phyloP scores from a whole-genome alignment of 2,113 vertebrate species.

The Stigmatopora nigra region DNA sequence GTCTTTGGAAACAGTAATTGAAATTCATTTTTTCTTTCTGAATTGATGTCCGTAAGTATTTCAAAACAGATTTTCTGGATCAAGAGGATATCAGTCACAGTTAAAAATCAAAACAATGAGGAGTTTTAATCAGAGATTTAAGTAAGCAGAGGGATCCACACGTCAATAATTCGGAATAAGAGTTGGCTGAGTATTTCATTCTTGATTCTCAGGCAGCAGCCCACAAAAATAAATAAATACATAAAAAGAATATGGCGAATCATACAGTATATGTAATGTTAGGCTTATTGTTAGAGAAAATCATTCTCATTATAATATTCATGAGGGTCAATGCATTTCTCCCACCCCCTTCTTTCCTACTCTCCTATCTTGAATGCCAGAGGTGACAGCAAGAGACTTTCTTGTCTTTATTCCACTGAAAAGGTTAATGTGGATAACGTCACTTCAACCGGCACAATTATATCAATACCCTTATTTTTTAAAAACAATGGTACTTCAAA shows the following conservation, averaged over 20 bases:
- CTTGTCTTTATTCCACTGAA: constrained; percentile 51
- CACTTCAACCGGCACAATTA: constrained; percentile 52
- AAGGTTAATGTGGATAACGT: constrained; percentile 59
- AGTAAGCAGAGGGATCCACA: constrained; percentile 4
- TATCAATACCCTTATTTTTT: constrained; percentile 52
- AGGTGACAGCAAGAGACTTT: constrained; percentile 50
- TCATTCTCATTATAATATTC: constrained; percentile 50
- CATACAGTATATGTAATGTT: background rate
- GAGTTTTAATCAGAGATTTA: constrained; percentile 5
- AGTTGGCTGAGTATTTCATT: background rate
- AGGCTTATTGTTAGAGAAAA: constrained; percentile 28
- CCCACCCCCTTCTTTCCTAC: constrained; percentile 17
- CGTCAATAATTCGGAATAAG: background rate
- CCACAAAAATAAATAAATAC: background rate
- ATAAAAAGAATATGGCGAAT: background rate
- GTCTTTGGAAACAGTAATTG: constrained; percentile 62
- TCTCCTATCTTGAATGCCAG: constrained; percentile 47
- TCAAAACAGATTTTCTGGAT: constrained; percentile 33
- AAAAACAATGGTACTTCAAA: constrained; percentile 69
- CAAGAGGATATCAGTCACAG: constrained; percentile 39
- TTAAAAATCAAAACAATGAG: constrained; percentile 35
- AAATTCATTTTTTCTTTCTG: constrained; percentile 47
- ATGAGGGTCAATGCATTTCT: constrained; percentile 31
- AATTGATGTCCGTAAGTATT: constrained; percentile 53
- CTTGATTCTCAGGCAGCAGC: background rate